These are phyloP conservation scores for Odontocerum albicorne DNA, from an alignment of 2,888 invertebrate species.

Conservation along the genomic window DNA sequence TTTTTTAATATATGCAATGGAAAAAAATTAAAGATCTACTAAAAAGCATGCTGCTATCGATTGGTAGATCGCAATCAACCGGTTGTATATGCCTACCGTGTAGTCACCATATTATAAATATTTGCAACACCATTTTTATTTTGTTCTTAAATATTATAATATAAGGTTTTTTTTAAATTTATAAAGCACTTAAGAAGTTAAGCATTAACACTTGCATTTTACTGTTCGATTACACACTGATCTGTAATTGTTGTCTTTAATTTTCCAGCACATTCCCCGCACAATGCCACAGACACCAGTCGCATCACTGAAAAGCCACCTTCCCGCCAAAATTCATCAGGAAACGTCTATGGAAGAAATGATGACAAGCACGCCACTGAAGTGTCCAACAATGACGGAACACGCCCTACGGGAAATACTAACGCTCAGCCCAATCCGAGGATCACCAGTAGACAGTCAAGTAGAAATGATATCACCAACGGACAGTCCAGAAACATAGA, in stretches of 20 bases:
- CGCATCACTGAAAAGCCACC: neutral
- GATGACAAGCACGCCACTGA: conserved; percentile 12
- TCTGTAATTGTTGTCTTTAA: neutral
- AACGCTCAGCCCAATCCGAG: conserved; percentile 15
- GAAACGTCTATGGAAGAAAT: neutral
- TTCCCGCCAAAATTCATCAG: conserved; percentile 19
- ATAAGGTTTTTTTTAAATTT: no score
- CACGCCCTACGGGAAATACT: neutral
- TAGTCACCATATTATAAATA: no score
- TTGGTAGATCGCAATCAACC: no score
- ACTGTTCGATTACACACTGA: no score
- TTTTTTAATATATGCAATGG: no score
- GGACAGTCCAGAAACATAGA: neutral
- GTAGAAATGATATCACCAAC: conserved; percentile 7
- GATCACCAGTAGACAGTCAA: conserved; percentile 15
- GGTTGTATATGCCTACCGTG: no score
- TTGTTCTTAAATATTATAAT: no score
- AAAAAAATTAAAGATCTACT: no score
- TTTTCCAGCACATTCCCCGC: conserved; percentile 45
- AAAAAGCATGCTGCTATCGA: no score
- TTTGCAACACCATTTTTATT: no score
- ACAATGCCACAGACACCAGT: conserved; percentile 8
- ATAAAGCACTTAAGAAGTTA: no score
- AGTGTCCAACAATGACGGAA: neutral
- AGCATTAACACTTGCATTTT: no score